Base-by-base conservation (phyloP, 37 sponge, comb jelly and placozoan genomes). In the Hormiphora californensis region DNA sequence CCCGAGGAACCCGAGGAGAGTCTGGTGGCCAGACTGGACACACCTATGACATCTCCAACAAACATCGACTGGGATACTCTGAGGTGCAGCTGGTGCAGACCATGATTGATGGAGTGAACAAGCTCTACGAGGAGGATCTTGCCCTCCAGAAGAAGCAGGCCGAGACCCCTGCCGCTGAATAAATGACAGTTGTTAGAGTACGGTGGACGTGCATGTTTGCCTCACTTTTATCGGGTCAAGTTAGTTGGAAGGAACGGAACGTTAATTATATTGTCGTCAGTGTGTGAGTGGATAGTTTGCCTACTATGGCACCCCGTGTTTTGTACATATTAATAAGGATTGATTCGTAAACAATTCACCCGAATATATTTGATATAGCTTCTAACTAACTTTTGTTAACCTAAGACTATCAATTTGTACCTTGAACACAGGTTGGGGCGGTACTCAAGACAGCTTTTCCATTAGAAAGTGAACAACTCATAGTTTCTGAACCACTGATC, bases 81-180 rank as follows among this genome's bases (percentile, higher is more conserved):
- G 81, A 73, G 81, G 81, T 73, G 21, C 81, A 73, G 43, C 81
- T 73, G 0, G 94, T 93, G 30, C 94, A 94, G 88, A 87, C 90
- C 35, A 87, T 96, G 86, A 63, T 90, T 41, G 88, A 96, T 86
- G 93, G 94, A 69, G 97, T 96, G 34, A 90, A 91, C 63, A 86
- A 86, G 1, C 92, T 96, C 44, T 68, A 94, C 46, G 39, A 92
- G 41, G 81, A 73, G 25, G 81, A 73, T 40, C 38, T 73, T 1
- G 81, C 40, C 27, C 22, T 73, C n/a, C 81, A 73, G n/a, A n/a
- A n/a, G n/a, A n/a, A n/a, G n/a, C n/a, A n/a, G n/a, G n/a, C n/a
- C n/a, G n/a, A n/a, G n/a, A n/a, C n/a, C n/a, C n/a, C n/a, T n/a
- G 11, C 51, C 51, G 8, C 8, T 17, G 51, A 46, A 46, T 17